Base-by-base conservation (phyloP, 2,797 vertebrate species). In the Lacerta bilineata region DNA sequence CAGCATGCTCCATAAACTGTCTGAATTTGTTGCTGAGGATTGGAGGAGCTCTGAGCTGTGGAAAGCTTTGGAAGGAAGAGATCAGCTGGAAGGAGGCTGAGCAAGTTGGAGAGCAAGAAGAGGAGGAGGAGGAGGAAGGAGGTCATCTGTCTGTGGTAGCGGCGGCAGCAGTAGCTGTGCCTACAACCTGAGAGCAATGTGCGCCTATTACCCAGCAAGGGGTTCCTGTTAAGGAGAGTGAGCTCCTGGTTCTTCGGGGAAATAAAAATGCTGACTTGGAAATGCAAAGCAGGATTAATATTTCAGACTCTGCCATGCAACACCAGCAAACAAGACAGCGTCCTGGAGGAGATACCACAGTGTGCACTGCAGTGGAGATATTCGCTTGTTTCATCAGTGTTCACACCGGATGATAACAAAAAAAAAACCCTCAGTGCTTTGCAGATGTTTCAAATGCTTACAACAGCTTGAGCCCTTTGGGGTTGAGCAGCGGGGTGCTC, bases 61-160 rank as follows among this genome's bases (percentile, higher is more conserved):
- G 75, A 77, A 76, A 78, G 84, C 80, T 36, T 46, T 71, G 50
- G 72, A 61, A 83, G 66, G 23, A 71, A 83, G 72, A 86, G 84
- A 78, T 71, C 61, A 69, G 25, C 64, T 59, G 71, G 46, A 41
- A 68, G 27, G 61, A 77, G 39, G 33, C 69, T 59, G 75, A 75
- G 29, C 15, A 15, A 74, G 29, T 7, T 46, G 39, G 11, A 55
- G 39, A 39, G 20, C 3, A 25, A 43, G 20, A 36, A 25, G 66
- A 69, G 66, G 66, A 29, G 36, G 10, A 69, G 27, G n/a, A 55
- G 66, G 41, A 75, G 10, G 39, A 50, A 71, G 80, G n/a, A 87
- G 87, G 72, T 59, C n/a, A 41, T 68, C 72, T 46, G 33, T 55
- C 64, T 39, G n/a, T 68, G n/a, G 17, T 61, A 2, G 69, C 27